Conservation (phyloP, 2,797 vertebrate genomes). For the Malacoraja senta region DNA sequence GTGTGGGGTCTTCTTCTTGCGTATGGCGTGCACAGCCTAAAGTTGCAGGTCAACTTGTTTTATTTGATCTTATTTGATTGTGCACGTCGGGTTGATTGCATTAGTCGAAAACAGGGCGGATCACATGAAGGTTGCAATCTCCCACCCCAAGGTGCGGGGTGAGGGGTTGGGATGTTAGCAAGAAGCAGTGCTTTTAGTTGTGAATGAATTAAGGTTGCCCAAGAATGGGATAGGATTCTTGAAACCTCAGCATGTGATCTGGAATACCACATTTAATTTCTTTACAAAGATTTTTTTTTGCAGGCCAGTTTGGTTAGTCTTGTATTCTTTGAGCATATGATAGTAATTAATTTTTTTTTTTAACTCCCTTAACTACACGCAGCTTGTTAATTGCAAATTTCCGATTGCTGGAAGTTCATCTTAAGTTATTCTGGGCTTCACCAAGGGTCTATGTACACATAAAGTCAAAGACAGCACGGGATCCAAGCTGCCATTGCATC, state of each 20-base stretch:
- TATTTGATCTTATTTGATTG: no score
- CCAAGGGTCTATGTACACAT: neutral
- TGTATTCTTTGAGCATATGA: slow-evolving; percentile 34
- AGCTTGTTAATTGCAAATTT: slow-evolving; percentile 38
- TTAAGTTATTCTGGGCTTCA: slow-evolving; percentile 26
- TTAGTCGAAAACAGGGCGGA: no score
- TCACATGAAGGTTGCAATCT: no score
- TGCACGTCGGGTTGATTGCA: no score
- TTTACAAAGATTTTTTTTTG: slow-evolving; percentile 28
- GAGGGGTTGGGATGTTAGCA: neutral
- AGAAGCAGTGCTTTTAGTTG: neutral
- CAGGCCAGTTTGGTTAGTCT: slow-evolving; percentile 36
- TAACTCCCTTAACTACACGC: slow-evolving; percentile 36
- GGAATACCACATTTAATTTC: slow-evolving; percentile 33
- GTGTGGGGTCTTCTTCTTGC: neutral
- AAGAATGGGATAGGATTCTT: slow-evolving; percentile 3
- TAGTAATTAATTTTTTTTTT: slow-evolving; percentile 26
- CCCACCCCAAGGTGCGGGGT: no score
- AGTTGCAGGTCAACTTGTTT: no score
- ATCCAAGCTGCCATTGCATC: neutral
- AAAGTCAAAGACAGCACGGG: neutral
- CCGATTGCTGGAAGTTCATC: slow-evolving; percentile 36
- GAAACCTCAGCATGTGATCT: neutral
- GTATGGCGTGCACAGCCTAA: no score
- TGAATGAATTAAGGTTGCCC: slow-evolving; percentile 24